Evolutionary conservation across 2,797 vertebrate species (phyloP).

Genomic region (Tympanoctomys barrerae): DNA sequence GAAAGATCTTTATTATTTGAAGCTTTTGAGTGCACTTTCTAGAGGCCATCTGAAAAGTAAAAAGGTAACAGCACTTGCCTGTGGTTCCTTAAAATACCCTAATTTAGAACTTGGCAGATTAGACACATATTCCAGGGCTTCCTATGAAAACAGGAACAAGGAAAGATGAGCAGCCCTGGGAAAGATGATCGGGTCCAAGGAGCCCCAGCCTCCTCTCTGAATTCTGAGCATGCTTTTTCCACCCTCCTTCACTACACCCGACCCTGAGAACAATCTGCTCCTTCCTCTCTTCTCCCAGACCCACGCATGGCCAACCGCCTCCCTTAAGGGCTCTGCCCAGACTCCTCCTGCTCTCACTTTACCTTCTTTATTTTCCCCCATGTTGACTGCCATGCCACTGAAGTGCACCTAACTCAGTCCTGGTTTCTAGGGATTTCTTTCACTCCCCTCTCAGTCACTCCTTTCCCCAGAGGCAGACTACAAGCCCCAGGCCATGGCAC

Average conservation of each 20-base stretch:
- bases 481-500: neutral
- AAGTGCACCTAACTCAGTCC: neutral
- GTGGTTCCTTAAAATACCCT: neutral
- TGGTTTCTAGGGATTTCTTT: neutral
- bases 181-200: neutral
- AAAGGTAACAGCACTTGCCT: neutral
- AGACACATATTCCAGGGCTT: neutral
- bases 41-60: conserved; percentile 1
- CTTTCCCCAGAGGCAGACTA: neutral
- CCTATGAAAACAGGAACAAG: neutral
- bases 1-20: neutral
- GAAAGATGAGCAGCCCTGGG: neutral
- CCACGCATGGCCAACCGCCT: neutral
- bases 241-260: too few relatives aligned
- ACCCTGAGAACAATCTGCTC: neutral
- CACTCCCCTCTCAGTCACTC: neutral
- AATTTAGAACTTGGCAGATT: neutral
- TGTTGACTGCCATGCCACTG: neutral
- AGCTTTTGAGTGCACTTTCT: neutral
- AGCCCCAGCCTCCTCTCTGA: neutral
- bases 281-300: neutral
- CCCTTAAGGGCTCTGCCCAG: neutral
- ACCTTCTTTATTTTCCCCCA: neutral
- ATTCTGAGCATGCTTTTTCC: neutral
- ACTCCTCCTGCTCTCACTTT: neutral